phyloP scores from a whole-genome alignment of 92 coral and sea anemone genomes.

The Umimayanthus kanabou region DNA sequence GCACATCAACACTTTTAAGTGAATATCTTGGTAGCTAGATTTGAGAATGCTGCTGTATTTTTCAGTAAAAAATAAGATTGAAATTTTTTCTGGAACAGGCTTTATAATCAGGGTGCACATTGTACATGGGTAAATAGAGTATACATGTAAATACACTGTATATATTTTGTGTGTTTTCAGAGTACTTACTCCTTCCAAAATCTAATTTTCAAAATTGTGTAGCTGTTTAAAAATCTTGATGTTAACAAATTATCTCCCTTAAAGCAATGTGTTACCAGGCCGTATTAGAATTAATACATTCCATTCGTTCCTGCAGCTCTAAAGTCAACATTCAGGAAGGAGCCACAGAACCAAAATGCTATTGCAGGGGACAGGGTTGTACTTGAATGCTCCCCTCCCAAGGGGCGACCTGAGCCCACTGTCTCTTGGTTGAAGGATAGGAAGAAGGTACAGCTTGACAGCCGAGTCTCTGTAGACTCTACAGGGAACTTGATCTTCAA shows the following conservation, averaged over 20 bases:
- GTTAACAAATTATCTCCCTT: not conserved
- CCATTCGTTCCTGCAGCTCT: slow-evolving; percentile 47
- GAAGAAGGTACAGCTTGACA: slow-evolving; percentile 30
- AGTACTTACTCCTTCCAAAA: not conserved
- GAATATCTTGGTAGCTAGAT: no score
- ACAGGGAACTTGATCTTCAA: slow-evolving; percentile 75
- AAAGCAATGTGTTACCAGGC: no score
- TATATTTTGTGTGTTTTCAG: not conserved
- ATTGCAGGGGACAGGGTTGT: slow-evolving; percentile 64
- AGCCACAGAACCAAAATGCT: slow-evolving; percentile 64
- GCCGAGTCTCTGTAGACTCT: slow-evolving; percentile 51
- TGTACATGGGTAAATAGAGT: no score
- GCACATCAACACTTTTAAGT: no score
- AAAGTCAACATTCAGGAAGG: slow-evolving; percentile 61
- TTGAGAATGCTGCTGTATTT: no score
- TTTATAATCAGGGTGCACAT: no score
- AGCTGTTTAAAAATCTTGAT: not conserved
- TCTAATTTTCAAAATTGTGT: not conserved
- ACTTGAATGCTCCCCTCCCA: slow-evolving; percentile 81
- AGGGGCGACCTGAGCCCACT: slow-evolving; percentile 81
- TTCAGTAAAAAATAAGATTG: no score
- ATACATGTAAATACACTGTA: no score
- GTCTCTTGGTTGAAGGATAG: slow-evolving; percentile 83
- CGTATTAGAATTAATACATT: not conserved
- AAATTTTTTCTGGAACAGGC: no score